Conservation (phyloP, 2,888 invertebrate genomes). For the Dryomyza anilis region DNA sequence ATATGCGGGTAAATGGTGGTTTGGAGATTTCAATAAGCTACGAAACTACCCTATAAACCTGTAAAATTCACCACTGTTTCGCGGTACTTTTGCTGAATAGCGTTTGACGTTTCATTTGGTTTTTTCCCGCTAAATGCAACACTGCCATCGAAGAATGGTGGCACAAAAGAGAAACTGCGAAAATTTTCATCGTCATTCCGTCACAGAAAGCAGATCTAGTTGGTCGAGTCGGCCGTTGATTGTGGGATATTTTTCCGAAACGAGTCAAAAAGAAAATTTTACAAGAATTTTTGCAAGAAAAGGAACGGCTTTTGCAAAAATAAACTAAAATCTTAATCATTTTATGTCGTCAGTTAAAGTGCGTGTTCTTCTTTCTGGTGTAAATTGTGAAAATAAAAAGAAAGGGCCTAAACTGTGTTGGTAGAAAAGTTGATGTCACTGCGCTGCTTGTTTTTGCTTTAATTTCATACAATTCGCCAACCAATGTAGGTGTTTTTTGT, state of each 20-base stretch:
- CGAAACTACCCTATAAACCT: too few species aligned
- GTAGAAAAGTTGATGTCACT: conserved; percentile 40
- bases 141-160: conserved; percentile 37
- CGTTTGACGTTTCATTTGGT: too few species aligned
- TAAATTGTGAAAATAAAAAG: conserved; percentile 22
- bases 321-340: conserved; percentile 15
- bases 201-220: conserved; percentile 44
- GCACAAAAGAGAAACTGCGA: conserved; percentile 50
- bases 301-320: conserved; percentile 23
- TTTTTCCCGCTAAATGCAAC: too few species aligned
- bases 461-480: conserved; percentile 13
- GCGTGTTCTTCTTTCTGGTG: too few species aligned
- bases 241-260: conserved; percentile 14
- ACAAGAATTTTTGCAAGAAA: conserved; percentile 9
- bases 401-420: too few species aligned
- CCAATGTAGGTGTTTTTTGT: background rate
- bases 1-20: too few species aligned
- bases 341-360: too few species aligned
- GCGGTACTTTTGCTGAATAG: too few species aligned
- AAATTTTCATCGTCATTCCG: conserved; percentile 40
- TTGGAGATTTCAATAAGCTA: too few species aligned
- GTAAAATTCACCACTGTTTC: too few species aligned
- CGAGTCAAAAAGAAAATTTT: too few species aligned
- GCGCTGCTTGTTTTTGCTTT: conserved; percentile 24
- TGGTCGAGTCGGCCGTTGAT: too few species aligned